phyloP scores from a whole-genome alignment of 1,140 invertebrate species.

The Zaprionus davidi region DNA sequence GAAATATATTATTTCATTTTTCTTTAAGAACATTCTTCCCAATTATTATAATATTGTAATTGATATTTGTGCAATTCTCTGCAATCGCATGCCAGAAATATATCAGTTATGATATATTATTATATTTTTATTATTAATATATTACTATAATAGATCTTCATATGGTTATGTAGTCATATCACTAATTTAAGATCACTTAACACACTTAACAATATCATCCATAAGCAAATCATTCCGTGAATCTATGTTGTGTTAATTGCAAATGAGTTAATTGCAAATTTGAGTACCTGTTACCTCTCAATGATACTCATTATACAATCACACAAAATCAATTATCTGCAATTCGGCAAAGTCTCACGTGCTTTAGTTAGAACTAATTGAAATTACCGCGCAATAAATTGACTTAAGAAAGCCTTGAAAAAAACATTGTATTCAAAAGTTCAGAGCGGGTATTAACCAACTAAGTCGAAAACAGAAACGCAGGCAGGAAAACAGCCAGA shows the following conservation, averaged over 20 bases:
- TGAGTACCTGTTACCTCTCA: not conserved
- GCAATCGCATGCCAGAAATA: too few species aligned
- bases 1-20: too few species aligned
- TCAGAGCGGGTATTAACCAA: conserved; percentile 46
- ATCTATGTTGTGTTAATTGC: not conserved
- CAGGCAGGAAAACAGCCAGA: conserved; percentile 10
- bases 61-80: too few species aligned
- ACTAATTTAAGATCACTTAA: not conserved
- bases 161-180: too few species aligned
- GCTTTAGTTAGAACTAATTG: conserved; percentile 10
- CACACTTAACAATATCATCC: not conserved
- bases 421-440: not conserved
- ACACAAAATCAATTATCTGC: not conserved
- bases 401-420: conserved; percentile 24
- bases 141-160: too few species aligned
- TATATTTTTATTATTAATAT: too few species aligned
- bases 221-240: not conserved
- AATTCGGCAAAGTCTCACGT: not conserved
- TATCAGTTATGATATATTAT: too few species aligned
- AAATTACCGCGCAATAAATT: conserved; percentile 21
- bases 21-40: too few species aligned
- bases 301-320: not conserved
- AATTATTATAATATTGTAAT: too few species aligned
- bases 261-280: not conserved
- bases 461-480: conserved; percentile 4